Base-by-base conservation (phyloP, 2,113 vertebrate genomes). In the Lota lota region DNA sequence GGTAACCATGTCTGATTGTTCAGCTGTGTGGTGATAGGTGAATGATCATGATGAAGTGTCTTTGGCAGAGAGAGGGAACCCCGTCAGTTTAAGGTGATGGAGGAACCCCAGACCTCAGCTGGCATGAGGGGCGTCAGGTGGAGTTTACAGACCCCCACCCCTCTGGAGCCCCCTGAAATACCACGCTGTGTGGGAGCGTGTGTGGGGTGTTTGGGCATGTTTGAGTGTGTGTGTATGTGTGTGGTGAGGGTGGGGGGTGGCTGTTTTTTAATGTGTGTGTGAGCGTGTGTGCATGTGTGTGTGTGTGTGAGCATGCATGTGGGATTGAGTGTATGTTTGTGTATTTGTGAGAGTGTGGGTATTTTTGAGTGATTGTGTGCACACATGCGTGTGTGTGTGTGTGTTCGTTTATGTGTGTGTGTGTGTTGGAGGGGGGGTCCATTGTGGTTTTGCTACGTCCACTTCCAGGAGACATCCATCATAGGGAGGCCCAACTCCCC, bases 401-500 rank as follows among this genome's bases (percentile, higher is more conserved):
- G 59, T 68, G 56, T 19, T 62, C 3, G 47, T 40, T 70, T 67
- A 22, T 78, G 66, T 64, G 70, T 62, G 70, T 62, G 64, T 68
- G 64, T 40, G 64, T 61, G 63, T 66, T 78, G 70, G 62, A 86
- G 82, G 80, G 70, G 79, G 70, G 62, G 76, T 81, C 88, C 81
- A 87, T 93, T 92, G 89, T 90, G 79, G 77, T 75, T 69, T 75
- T 87, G 90, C 90, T 85, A 86, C 86, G 87, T 89, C 88, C 88
- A 90, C 85, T 91, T 92, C 85, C 87, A 85, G 83, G 80, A 89
- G 82, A 90, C 89, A 93, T 92, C 89, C 86, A 92, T 93, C 91
- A 93, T 81, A 67, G 60, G 78, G 79, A 76, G 79, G 72, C 73
- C 80, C 78, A 69, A 63, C 66, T 10, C 6, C 36, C 36, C 36